Evolutionary conservation across 2,797 vertebrate genomes (phyloP), one percentile per base, ranked within the genome.

Genomic region (Acanthiza pusilla): DNA sequence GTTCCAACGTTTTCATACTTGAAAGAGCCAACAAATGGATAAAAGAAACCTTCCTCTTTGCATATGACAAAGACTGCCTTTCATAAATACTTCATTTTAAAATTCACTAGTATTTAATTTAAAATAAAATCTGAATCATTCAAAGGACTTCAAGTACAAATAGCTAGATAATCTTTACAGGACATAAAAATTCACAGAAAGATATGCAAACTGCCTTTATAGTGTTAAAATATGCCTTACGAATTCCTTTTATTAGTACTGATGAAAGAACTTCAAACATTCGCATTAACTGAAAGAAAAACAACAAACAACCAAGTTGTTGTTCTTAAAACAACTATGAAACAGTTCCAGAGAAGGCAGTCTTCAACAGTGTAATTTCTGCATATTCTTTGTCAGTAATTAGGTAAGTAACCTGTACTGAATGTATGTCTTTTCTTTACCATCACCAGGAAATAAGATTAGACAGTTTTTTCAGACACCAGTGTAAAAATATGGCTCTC

Each of bases 221-320:
- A 42, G 13, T 27, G 11, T 38, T 55, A 67, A 55, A 47, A 65
- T 2, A 18, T 8, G 2, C 42, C 14, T 54, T 50, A 93, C 42
- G 30, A 74, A 58, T 71, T 55, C 4, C 5, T 70, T 79, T 66
- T 23, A 30, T 43, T 54, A 73, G 7, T 62, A 76, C 3, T 6
- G 27, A 15, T 20, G 10, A 42, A 83, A 81, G 9, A 55, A 62
- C 2, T 12, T 61, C 16, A 38, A 51, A 26, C 25, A 16, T 20
- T 62, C 16, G 72, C 17, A 40, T 4, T 45, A 84, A 47, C 4
- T 25, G n/a, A 72, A 72, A 74, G 40, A 40, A 27, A 5, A 51
- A 17, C 27, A 57, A 61, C 13, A 22, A 27, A 0, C 1, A 15
- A 42, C 1, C 4, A 51, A 63, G 23, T 3, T 76, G 5, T 25